Evolutionary conservation across 2,797 vertebrate genomes (phyloP), one percentile per base, ranked within the genome.

Genomic region (Iguana delicatissima): DNA sequence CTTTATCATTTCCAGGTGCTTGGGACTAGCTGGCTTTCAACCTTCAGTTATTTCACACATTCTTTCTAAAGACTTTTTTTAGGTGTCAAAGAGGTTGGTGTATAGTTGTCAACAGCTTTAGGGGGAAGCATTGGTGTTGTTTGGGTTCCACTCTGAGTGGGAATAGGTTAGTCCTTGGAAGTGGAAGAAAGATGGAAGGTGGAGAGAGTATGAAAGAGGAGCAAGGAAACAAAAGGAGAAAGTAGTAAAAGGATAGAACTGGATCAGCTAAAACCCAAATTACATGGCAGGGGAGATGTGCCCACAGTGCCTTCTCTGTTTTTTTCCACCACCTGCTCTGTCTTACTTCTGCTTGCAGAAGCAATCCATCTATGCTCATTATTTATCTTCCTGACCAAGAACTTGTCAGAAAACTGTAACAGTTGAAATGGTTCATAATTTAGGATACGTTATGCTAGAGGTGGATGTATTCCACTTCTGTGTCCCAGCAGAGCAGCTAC

Each of bases 11-110:
- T n/a, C 46, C 89, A 76, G 57, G 72, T 81, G 38, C 64, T 64
- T 82, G 35, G 16, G 35, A 1, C 18, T 73, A 52, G 22, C 42
- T 77, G 42, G 7, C 12, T 79, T 84, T 84, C 85, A 83, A 22
- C 35, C 73, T 77, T 62, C 59, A 3, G 0, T 87, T 59, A 72
- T 55, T 88, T 91, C 80, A 84, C 90, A 88, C 86, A 32, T 87
- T 26, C 89, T 46, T 74, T 84, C 80, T 79, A 50, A 87, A 79
- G 29, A 50, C 52, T 57, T 69, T 86, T 91, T 13, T 35, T 6
- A 79, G 38, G 80, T 79, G 90, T 84, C 80, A 91, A 91, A 90
- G 73, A 18, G 85, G n/a, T 67, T 84, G 57, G 18, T 80, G 52
- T 16, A 55, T 38, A 46, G 57, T 79, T 91, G 80, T 87, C 90